A percentile compares a stretch with the other conserved stretches of the same genome.
phyloP scores from a whole-genome alignment of 2,888 invertebrate genomes.

The Nesidiocoris tenuis region DNA sequence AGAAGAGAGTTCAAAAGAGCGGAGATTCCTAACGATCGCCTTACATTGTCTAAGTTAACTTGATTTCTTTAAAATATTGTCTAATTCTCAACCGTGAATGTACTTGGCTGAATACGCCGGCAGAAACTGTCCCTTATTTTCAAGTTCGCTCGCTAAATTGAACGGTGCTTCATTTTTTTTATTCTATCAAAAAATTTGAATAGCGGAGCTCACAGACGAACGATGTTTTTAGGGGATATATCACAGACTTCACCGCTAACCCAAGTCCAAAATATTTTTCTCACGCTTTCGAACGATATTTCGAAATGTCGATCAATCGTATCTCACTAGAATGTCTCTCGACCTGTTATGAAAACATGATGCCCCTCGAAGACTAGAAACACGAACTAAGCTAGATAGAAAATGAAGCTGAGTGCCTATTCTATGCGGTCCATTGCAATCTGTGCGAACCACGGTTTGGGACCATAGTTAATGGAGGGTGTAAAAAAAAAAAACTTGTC shows the following conservation, averaged over 20 bases:
- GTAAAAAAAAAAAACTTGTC: no score
- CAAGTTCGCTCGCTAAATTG: not conserved
- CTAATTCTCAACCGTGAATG: no score
- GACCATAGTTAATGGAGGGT: no score
- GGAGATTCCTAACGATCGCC: no score
- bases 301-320: not conserved
- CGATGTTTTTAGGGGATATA: conserved; percentile 26
- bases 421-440: no score
- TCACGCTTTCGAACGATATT: not conserved
- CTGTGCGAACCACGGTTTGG: no score
- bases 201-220: conserved; percentile 26
- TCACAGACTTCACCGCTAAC: conserved; percentile 42
- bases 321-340: not conserved
- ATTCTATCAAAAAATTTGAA: not conserved
- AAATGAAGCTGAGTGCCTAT: not conserved
- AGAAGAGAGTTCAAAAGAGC: no score
- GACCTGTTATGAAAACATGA: not conserved
- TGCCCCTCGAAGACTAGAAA: not conserved
- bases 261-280: conserved; percentile 30
- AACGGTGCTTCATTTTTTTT: not conserved
- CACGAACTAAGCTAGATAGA: not conserved
- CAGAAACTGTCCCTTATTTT: not conserved
- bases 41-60: no score
- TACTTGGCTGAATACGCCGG: no score
- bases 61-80: no score